Evolutionary conservation across 2,888 invertebrate species (phyloP), one percentile per base, ranked within the genome.

Genomic region (Lycaena phlaeas): DNA sequence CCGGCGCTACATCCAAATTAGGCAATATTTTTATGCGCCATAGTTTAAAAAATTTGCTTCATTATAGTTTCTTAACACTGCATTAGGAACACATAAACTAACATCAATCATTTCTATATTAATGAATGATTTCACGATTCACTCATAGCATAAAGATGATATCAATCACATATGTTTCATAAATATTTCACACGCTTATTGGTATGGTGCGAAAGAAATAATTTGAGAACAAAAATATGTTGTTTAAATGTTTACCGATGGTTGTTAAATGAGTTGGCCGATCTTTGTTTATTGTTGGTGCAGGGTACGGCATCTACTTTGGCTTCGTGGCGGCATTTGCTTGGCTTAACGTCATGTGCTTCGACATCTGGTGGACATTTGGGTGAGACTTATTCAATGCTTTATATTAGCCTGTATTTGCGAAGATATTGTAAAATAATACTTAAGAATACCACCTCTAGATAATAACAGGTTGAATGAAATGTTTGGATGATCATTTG

Each of bases 361-460:
- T 91, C 77, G 92, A 92, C 85, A 92, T 92, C 68, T 92, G 91
- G 91, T 89, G 89, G 87, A 92, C 91, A 56, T 91, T 92, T 70
- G 90, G 91, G 92, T 92, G 71, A 87, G 89, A 44, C 82, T 55
- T n/a, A n/a, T n/a, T n/a, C n/a, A n/a, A n/a, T n/a, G n/a, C n/a
- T n/a, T n/a, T 50, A 49, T 57, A 54, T 50, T 51, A 49, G 51
- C 39, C 38, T 25, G 5, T 22, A 22, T 41, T 10, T 18, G 31
- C 2, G 2, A 27, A 27, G 36, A 36, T 22, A 22, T n/a, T 11
- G 6, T 12, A 34, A 17, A 18, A 18, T 12, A 22, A 22, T n/a
- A n/a, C n/a, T n/a, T n/a, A n/a, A n/a, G n/a, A n/a, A n/a, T n/a
- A n/a, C n/a, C n/a, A n/a, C n/a, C n/a, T n/a, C n/a, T n/a, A n/a